These are phyloP conservation scores for Digitonthophagus gazella DNA, from an alignment of 2,888 invertebrate genomes.

Conservation along the genomic window DNA sequence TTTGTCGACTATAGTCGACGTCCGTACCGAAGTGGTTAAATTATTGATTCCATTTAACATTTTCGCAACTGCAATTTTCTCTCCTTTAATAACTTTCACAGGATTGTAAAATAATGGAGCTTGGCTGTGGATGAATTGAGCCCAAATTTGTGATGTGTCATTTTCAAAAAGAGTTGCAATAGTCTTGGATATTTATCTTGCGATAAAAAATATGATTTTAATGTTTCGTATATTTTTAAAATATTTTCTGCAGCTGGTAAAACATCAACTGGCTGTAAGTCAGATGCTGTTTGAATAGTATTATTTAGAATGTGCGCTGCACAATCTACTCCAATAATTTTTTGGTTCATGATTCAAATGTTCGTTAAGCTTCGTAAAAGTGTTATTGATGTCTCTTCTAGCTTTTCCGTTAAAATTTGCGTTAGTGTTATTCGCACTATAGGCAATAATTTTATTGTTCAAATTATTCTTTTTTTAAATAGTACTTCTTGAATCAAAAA, in stretches of 20 bases:
- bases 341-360: constrained; percentile 31
- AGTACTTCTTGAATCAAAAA: constrained; percentile 27
- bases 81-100: no score
- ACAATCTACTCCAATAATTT: constrained; percentile 5
- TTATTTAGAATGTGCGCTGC: neutral
- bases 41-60: constrained; percentile 19
- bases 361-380: constrained; percentile 28
- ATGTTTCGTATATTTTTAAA: constrained; percentile 20
- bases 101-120: no score
- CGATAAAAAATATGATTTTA: constrained; percentile 18
- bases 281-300: constrained; percentile 12
- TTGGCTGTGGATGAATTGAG: no score
- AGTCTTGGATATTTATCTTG: no score
- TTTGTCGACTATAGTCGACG: no score
- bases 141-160: no score
- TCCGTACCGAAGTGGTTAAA: no score
- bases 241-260: constrained; percentile 16
- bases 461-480: constrained; percentile 28
- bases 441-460: constrained; percentile 21
- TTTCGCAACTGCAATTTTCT: neutral
- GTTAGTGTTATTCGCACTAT: constrained; percentile 31
- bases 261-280: constrained; percentile 11
- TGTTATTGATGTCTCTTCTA: constrained; percentile 29
- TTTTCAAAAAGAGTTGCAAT: no score
- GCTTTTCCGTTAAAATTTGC: constrained; percentile 30